Evolutionary conservation across 2,113 vertebrate genomes (phyloP).

Genomic region (Hyperopisus bebe): DNA sequence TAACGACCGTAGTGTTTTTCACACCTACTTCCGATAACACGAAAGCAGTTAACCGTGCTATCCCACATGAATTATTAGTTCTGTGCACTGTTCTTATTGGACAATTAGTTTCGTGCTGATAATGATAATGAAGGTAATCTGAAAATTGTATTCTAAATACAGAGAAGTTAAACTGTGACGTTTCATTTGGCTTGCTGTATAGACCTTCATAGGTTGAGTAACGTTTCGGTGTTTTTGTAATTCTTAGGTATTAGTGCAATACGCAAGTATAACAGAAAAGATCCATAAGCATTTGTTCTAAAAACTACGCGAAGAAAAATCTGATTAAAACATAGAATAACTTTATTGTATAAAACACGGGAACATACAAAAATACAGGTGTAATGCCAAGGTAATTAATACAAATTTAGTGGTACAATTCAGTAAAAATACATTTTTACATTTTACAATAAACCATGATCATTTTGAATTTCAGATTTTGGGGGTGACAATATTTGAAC

Average conservation of each 20-base stretch:
- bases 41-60: not conserved
- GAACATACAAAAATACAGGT: constrained; percentile 14
- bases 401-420: not conserved
- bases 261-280: not conserved
- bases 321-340: not conserved
- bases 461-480: not conserved
- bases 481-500: not conserved
- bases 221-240: not conserved
- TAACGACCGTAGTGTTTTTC: not conserved
- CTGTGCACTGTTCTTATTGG: not conserved
- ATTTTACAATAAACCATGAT: constrained; percentile 9
- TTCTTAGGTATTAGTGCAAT: not conserved
- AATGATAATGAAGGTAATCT: not conserved
- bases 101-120: not conserved
- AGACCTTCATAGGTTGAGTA: not conserved
- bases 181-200: not conserved
- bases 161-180: not conserved
- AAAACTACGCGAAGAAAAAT: not conserved
- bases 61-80: not conserved
- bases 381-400: not conserved
- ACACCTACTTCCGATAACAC: not conserved
- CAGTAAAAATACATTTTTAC: constrained; percentile 16
- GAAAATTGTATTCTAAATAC: not conserved
- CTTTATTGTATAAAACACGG: constrained; percentile 9
- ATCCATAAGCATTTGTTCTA: not conserved